phyloP scores from a whole-genome alignment of 1,140 invertebrate species.

The Magallana gigas region DNA sequence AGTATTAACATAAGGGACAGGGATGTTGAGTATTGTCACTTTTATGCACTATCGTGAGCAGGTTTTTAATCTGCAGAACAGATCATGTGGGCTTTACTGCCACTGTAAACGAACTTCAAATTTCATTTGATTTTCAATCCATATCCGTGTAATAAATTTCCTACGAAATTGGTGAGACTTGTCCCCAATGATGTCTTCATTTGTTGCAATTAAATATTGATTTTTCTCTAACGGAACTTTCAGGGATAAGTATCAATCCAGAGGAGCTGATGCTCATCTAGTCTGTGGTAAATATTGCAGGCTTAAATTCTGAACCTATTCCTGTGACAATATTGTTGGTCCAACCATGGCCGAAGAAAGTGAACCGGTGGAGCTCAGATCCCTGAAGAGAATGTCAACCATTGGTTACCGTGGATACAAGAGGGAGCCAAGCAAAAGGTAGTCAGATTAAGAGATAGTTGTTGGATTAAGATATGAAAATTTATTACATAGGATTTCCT shows the following conservation, averaged over 20 bases:
- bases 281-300: background rate
- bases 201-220: constrained; percentile 21
- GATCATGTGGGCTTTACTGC: too few species aligned
- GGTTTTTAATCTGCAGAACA: background rate
- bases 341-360: background rate
- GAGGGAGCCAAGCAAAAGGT: constrained; percentile 36
- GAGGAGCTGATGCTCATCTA: background rate
- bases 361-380: background rate
- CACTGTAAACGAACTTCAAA: background rate
- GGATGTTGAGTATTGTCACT: too few species aligned
- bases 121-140: background rate
- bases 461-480: too few species aligned
- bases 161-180: background rate
- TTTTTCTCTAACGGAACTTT: constrained; percentile 12
- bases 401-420: constrained; percentile 16
- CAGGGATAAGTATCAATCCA: background rate
- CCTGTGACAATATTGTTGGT: background rate
- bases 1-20: background rate
- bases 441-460: background rate
- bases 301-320: background rate
- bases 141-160: background rate
- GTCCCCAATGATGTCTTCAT: background rate
- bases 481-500: too few species aligned
- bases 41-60: background rate
- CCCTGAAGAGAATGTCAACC: constrained; percentile 30